Evolutionary conservation across 2,888 invertebrate genomes (phyloP).

Genomic region (Sussaba pulchella): DNA sequence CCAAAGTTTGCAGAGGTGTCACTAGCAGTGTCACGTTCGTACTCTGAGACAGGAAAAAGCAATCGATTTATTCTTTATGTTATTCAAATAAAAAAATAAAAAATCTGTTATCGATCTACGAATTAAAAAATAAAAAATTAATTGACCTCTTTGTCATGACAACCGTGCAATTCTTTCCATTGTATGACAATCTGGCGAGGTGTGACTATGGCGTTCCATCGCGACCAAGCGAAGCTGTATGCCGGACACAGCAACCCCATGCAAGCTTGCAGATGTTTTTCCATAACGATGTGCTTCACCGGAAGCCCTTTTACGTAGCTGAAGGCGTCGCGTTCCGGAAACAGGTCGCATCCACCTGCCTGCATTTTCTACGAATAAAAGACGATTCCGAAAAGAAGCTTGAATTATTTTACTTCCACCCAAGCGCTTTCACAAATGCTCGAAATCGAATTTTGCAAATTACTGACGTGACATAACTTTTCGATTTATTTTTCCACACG

Average conservation of each 20-base stretch:
- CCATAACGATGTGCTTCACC: conserved; percentile 88
- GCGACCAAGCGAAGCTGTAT: conserved; percentile 93
- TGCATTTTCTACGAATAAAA: conserved; percentile 82
- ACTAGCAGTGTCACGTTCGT: conserved; percentile 86
- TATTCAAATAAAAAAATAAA: conserved; percentile 1
- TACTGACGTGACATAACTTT: background rate
- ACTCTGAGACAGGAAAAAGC: conserved; percentile 72
- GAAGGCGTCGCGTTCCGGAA: conserved; percentile 92
- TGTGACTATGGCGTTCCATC: conserved; percentile 88
- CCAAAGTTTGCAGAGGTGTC: conserved; percentile 89
- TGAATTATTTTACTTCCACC: background rate
- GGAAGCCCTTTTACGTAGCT: conserved; percentile 88
- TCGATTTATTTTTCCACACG: background rate
- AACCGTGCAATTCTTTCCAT: conserved; percentile 87
- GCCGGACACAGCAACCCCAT: conserved; percentile 91
- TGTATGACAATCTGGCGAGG: conserved; percentile 87
- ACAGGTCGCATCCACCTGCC: conserved; percentile 91
- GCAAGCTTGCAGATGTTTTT: conserved; percentile 91
- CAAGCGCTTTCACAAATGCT: background rate
- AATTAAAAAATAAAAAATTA: conserved; percentile 1
- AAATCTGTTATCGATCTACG: background rate
- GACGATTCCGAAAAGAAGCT: background rate
- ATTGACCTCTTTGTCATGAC: conserved; percentile 86
- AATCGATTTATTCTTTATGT: background rate
- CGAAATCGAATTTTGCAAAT: conserved; percentile 8